Evolutionary conservation across 2,797 vertebrate genomes (phyloP).

Genomic region (Philypnodon macrostomus): DNA sequence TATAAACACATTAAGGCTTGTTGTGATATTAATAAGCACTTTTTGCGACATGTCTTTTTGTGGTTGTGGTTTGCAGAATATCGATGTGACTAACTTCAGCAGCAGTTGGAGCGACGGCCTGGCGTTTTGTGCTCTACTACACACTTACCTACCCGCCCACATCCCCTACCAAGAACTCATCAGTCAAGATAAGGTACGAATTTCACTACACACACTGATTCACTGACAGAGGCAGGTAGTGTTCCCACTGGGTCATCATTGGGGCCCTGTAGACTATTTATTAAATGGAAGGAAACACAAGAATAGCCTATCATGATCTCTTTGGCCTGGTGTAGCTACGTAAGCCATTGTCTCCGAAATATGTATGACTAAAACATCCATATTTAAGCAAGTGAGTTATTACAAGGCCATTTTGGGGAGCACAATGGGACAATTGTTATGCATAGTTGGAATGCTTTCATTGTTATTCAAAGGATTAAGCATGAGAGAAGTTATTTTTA

Average conservation of each 20-base stretch:
- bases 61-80: constrained; percentile 81
- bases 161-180: constrained; percentile 94
- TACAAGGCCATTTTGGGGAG: background rate
- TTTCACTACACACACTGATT: background rate
- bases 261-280: background rate
- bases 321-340: background rate
- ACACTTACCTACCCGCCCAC: constrained; percentile 94
- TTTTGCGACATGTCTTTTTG: constrained; percentile 1
- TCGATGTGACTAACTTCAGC: constrained; percentile 98
- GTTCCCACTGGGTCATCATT: background rate
- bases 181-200: constrained; percentile 90
- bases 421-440: background rate
- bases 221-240: background rate
- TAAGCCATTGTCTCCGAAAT: background rate
- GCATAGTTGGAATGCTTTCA: constrained; percentile 5
- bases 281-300: background rate
- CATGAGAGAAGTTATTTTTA: constrained; percentile 3
- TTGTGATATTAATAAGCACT: constrained; percentile 22
- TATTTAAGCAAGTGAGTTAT: background rate
- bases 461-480: background rate
- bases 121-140: constrained; percentile 94
- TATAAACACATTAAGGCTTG: constrained; percentile 18
- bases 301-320: background rate
- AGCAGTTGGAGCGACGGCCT: constrained; percentile 98
- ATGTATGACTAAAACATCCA: background rate